Evolutionary conservation across 1,140 invertebrate species (phyloP).

Genomic region (Eubasilissa regina): DNA sequence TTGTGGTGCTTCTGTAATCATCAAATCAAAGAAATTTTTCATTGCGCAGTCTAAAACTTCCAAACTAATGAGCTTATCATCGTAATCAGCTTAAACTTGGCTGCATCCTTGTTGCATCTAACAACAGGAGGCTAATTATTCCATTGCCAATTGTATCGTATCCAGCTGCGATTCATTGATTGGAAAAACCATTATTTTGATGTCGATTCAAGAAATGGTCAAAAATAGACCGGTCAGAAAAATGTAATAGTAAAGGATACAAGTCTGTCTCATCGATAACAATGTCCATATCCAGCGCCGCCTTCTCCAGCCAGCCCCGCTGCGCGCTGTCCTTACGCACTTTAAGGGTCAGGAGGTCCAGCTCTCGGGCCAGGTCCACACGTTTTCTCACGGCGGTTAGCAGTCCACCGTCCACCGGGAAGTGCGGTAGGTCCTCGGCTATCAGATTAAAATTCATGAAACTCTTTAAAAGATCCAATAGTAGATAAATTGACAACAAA

Average conservation of each 20-base stretch:
- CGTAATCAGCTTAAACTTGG: too few relatives aligned
- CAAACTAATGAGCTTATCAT: too few relatives aligned
- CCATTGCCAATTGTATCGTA: too few relatives aligned
- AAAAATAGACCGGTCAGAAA: slow-evolving; percentile 7
- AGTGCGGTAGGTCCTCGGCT: slow-evolving; percentile 87
- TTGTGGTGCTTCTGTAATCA: too few relatives aligned
- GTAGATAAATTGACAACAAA: background rate
- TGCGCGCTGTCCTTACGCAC: slow-evolving; percentile 79
- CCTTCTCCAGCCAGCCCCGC: slow-evolving; percentile 87
- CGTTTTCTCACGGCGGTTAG: slow-evolving; percentile 80
- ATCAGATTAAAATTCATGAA: background rate
- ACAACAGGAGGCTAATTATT: too few relatives aligned
- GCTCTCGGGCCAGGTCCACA: slow-evolving; percentile 83
- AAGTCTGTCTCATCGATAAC: slow-evolving; percentile 83
- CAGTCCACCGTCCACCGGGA: slow-evolving; percentile 83
- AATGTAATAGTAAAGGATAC: slow-evolving; percentile 72
- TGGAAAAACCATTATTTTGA: too few relatives aligned
- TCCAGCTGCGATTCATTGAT: too few relatives aligned
- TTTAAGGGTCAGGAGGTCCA: slow-evolving; percentile 84
- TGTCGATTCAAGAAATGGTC: background rate
- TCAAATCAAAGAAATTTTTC: too few relatives aligned
- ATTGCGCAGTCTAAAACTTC: too few relatives aligned
- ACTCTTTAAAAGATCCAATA: background rate
- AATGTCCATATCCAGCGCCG: slow-evolving; percentile 90
- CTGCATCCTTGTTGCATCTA: too few relatives aligned